Conservation (phyloP, 1,140 invertebrate genomes). For the Lucilia sericata region DNA sequence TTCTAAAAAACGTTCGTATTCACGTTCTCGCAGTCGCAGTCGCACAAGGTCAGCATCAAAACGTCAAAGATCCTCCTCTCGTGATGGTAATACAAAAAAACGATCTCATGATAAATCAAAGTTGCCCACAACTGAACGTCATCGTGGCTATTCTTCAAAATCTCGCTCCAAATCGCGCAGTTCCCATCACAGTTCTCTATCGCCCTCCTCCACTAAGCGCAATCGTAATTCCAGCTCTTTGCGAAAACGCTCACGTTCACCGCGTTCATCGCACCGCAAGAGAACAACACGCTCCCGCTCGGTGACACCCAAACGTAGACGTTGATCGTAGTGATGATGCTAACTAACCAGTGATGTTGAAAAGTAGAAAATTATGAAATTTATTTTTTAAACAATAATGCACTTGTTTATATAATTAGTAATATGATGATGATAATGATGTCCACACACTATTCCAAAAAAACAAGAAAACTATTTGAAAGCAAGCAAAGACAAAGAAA, state of each 20-base stretch:
- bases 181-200: constrained; percentile 18
- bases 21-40: not conserved
- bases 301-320: constrained; percentile 15
- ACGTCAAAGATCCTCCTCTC: not conserved
- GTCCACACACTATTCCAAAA: not conserved
- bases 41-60: not conserved
- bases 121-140: not conserved
- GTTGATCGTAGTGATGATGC: constrained; percentile 8
- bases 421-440: not conserved
- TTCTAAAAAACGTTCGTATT: constrained; percentile 6
- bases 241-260: not conserved
- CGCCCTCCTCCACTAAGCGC: constrained; percentile 40
- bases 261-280: not conserved
- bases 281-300: constrained; percentile 30
- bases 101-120: not conserved
- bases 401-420: not conserved
- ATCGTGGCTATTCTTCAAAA: constrained; percentile 2
- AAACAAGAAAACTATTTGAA: not conserved
- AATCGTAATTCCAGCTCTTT: constrained; percentile 14
- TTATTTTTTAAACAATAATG: not conserved
- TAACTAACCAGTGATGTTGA: not conserved
- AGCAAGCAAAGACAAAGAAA: constrained; percentile 20
- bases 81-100: not conserved
- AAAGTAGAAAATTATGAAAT: not conserved
- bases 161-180: constrained; percentile 19